Evolutionary conservation across 2,797 vertebrate species (phyloP).

Genomic region (Gadopsis marmoratus): DNA sequence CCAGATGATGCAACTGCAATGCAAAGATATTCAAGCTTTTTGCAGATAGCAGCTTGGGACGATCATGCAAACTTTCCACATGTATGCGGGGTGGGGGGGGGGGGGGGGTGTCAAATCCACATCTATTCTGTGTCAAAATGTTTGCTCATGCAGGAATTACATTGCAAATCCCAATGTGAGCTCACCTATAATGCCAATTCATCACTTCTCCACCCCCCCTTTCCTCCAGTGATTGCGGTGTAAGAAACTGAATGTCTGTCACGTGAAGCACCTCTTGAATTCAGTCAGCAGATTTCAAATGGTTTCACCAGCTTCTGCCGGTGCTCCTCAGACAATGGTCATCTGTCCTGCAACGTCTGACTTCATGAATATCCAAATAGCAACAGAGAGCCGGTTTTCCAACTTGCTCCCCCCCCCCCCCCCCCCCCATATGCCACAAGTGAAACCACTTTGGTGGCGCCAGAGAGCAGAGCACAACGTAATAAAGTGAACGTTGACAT

Average conservation of each 20-base stretch:
- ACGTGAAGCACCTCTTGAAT: slow-evolving; percentile 50
- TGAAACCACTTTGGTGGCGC: slow-evolving; percentile 39
- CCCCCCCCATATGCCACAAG: background rate
- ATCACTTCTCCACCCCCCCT: background rate
- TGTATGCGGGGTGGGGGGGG: background rate
- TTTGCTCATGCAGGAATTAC: background rate
- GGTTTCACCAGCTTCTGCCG: background rate
- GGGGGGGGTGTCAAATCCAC: background rate
- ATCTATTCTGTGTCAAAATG: background rate
- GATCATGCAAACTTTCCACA: background rate
- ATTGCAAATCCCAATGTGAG: background rate
- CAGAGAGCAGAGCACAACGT: slow-evolving; percentile 42
- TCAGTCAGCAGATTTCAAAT: slow-evolving; percentile 51
- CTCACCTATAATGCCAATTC: background rate
- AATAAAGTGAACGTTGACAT: slow-evolving; percentile 73
- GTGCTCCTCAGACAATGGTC: slow-evolving; percentile 24
- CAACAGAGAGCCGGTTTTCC: slow-evolving; percentile 20
- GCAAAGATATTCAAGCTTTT: background rate
- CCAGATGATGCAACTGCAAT: slow-evolving; percentile 14
- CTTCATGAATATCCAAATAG: slow-evolving; percentile 2
- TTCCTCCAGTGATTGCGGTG: background rate
- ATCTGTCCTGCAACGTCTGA: slow-evolving; percentile 41
- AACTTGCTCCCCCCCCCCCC: slow-evolving; percentile 5
- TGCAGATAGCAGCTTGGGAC: background rate
- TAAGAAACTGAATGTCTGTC: slow-evolving; percentile 2